These are phyloP conservation scores for Hozukius guyotensis DNA, from an alignment of 2,797 vertebrate species.

Conservation along the genomic window DNA sequence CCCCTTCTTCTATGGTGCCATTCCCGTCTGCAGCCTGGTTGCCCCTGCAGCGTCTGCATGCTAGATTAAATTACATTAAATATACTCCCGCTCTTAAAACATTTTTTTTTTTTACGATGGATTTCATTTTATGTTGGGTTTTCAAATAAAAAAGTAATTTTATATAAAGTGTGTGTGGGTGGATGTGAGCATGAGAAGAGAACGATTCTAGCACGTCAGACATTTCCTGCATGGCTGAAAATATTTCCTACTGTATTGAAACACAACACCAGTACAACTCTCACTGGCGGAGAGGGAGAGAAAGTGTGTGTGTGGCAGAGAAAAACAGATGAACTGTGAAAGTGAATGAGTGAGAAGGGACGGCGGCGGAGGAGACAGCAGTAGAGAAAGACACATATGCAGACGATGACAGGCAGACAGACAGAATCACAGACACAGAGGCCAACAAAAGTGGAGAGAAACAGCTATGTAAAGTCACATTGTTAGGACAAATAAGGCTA, in stretches of 20 bases:
- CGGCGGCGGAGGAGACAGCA: not conserved
- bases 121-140: constrained; percentile 20
- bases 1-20: constrained; percentile 80
- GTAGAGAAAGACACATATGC: constrained; percentile 19
- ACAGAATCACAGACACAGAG: constrained; percentile 13
- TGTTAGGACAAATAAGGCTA: constrained; percentile 42
- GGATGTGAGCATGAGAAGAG: constrained; percentile 7
- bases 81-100: not conserved
- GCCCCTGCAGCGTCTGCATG: constrained; percentile 59
- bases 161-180: not conserved
- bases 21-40: constrained; percentile 80
- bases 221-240: constrained; percentile 72
- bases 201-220: constrained; percentile 59
- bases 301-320: constrained; percentile 9
- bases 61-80: constrained; percentile 40
- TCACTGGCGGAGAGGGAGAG: constrained; percentile 41
- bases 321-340: constrained; percentile 56
- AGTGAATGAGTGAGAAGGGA: constrained; percentile 15
- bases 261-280: constrained; percentile 58
- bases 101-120: not conserved
- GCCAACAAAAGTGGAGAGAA: constrained; percentile 33
- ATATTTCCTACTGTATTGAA: constrained; percentile 74
- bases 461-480: constrained; percentile 15
- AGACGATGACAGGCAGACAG: constrained; percentile 23
- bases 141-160: constrained; percentile 28